Percentiles rank a stretch among this genome's conserved stretches.
Evolutionary conservation across 1,140 invertebrate species (phyloP).

Genomic region (Rhopalosiphum padi): DNA sequence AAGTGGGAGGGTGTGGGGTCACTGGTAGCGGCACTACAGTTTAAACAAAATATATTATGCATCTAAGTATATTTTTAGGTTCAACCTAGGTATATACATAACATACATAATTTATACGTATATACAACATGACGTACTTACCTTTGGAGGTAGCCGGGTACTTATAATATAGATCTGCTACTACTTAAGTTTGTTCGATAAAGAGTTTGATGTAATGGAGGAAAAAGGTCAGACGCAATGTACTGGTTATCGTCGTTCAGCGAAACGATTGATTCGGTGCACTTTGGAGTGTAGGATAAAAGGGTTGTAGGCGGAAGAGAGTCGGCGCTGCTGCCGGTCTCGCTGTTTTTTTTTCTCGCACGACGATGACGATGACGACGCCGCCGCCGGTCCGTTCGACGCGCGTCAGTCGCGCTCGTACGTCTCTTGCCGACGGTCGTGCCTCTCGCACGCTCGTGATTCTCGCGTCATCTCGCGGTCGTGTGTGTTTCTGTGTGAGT

Average conservation of each 20-base stretch:
- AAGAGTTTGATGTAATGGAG: neutral
- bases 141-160: neutral
- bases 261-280: slow-evolving; percentile 19
- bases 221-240: neutral
- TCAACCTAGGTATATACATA: neutral
- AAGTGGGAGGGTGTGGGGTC: too few species aligned
- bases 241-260: neutral
- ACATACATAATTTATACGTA: neutral
- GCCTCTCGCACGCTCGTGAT: neutral
- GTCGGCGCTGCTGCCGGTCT: slow-evolving; percentile 19
- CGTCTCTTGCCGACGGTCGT: slow-evolving; percentile 1
- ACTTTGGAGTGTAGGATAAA: neutral
- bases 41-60: neutral
- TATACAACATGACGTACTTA: neutral
- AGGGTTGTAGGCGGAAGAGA: slow-evolving; percentile 39
- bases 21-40: neutral
- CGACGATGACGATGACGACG: neutral
- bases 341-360: slow-evolving; percentile 34
- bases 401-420: slow-evolving; percentile 49
- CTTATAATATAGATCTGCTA: neutral
- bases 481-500: neutral
- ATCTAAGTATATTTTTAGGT: neutral
- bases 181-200: neutral
- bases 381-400: slow-evolving; percentile 21
- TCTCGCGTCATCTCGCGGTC: neutral